Conservation (phyloP, 2,797 vertebrate species). For the Dromococcyx pavoninus region DNA sequence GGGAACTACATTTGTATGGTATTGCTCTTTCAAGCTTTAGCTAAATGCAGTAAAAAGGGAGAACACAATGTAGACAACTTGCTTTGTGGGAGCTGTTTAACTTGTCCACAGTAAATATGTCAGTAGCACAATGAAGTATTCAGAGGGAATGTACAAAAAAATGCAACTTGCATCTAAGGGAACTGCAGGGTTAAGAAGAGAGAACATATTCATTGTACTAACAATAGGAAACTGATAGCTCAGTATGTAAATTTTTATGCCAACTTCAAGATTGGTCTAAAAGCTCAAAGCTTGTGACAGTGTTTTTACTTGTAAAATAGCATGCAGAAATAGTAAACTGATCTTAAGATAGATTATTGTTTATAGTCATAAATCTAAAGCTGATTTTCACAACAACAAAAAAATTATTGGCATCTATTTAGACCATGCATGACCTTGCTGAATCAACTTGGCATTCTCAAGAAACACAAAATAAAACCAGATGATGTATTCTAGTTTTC, state of each 20-base stretch:
- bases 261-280: constrained; percentile 28
- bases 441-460: constrained; percentile 46
- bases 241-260: not conserved
- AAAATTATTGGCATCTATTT: constrained; percentile 52
- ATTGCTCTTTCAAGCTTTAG: not conserved
- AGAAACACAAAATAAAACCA: constrained; percentile 58
- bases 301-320: constrained; percentile 25
- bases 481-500: constrained; percentile 46
- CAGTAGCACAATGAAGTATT: not conserved
- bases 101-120: not conserved
- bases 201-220: not conserved
- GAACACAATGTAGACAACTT: not conserved
- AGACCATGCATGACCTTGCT: constrained; percentile 39
- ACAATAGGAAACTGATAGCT: not conserved
- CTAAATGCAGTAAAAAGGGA: not conserved
- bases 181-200: not conserved
- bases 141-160: not conserved
- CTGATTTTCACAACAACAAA: constrained; percentile 46
- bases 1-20: not conserved
- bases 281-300: constrained; percentile 9
- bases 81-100: not conserved
- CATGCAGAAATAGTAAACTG: constrained; percentile 31
- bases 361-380: constrained; percentile 57
- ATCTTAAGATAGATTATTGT: constrained; percentile 23
- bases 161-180: not conserved